Evolutionary conservation across 2,113 vertebrate species (phyloP).

Genomic region (Delphinus delphis): DNA sequence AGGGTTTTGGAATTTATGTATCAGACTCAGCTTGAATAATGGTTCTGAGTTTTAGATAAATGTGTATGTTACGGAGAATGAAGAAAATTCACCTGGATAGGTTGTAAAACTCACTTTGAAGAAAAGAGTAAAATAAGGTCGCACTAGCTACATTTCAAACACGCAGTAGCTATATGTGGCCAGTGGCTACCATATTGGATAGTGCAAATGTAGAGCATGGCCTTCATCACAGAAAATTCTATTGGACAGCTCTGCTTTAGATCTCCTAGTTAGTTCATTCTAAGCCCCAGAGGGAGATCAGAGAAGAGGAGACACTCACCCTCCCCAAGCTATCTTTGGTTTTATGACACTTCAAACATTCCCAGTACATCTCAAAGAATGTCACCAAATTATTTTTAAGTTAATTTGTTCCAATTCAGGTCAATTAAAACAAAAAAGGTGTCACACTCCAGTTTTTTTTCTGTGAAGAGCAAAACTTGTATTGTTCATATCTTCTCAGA

Average conservation of each 20-base stretch:
- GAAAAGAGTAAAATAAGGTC: background rate
- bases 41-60: background rate
- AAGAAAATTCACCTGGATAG: background rate
- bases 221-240: background rate
- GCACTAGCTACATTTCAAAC: background rate
- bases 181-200: background rate
- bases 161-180: background rate
- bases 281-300: background rate
- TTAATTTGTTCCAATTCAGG: slow-evolving; percentile 4
- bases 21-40: background rate
- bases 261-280: background rate
- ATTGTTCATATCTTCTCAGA: background rate
- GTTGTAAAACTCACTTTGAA: background rate
- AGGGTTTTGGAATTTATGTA: background rate
- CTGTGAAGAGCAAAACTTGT: background rate
- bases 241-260: background rate
- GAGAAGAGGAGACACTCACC: background rate
- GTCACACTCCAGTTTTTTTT: background rate
- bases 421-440: background rate
- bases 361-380: background rate
- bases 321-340: background rate
- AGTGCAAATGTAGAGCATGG: background rate
- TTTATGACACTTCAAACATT: background rate
- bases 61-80: background rate
- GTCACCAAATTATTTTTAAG: slow-evolving; percentile 8